Base-by-base conservation (phyloP, 2,797 vertebrate genomes). In the Pseudomugil gertrudae region DNA sequence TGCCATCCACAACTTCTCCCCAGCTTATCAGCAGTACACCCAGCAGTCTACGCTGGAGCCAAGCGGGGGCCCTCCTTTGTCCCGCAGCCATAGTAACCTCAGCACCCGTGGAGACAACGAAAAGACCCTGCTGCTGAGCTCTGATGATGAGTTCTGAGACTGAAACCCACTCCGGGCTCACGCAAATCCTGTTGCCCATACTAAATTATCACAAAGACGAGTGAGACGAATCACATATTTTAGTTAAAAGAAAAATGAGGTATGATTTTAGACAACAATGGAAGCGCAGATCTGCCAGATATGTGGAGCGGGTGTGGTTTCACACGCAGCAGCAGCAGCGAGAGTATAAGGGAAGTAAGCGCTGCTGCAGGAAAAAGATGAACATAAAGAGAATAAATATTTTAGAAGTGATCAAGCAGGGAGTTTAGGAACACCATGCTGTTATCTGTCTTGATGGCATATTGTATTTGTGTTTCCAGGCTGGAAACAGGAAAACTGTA, bases 1-100 rank as follows among this genome's bases (percentile, higher is more conserved):
- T 0, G 98, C 97, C 33, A 99, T 99, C 92, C 98, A 99, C 66
- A 99, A 99, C 91, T 99, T 99, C 93, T 99, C 98, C 1, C 98
- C 98, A 0, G 98, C 98, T 38, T 99, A 99, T 92, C 98, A 99
- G 93, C 97, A 99, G 94, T 99, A 99, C 90, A 99, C 98, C 0
- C 98, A 99, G 84, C 98, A 99, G 93, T 96, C 98, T 10, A 99
- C 96, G 0, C 91, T 99, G 90, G 98, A 99, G 89, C 90, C 90
- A 33, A 59, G 87, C 0, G 89, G 89, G 7, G 94, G 95, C 0
- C 95, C 96, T 0, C 59, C 95, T 2, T 91, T 97, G 33, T 95
- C 97, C 0, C 96, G 95, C 58, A 96, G 95, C 81, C 98, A 97
- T 89, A 96, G 95, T 80, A 93, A 93, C 83, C 83, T 95, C 0